Evolutionary conservation across 2,113 vertebrate genomes (phyloP).

Genomic region (Turdus rufiventris): DNA sequence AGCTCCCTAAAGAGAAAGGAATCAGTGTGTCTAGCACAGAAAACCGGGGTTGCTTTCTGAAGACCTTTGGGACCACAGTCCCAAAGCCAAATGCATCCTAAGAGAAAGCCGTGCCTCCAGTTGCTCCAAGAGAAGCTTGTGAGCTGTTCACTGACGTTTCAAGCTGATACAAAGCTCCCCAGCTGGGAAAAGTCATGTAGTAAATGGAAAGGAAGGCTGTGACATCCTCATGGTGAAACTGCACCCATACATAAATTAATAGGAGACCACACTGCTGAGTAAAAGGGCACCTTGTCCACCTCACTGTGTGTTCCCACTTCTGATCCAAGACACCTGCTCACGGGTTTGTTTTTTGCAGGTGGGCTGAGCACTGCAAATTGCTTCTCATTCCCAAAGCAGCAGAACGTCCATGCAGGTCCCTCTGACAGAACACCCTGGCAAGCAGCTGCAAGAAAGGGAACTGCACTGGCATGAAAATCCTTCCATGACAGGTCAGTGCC

Average conservation of each 20-base stretch:
- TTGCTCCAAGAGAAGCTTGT: background rate
- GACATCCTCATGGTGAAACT: background rate
- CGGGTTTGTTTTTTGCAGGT: background rate
- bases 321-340: background rate
- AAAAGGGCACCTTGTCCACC: background rate
- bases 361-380: background rate
- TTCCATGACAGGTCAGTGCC: background rate
- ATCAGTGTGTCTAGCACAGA: rapidly evolving
- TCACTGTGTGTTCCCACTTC: background rate
- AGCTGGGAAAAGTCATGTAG: rapidly evolving
- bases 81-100: background rate
- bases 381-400: background rate
- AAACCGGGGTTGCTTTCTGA: background rate
- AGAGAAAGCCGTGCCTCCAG: background rate
- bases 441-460: constrained; percentile 1
- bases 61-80: background rate
- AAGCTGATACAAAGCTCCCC: background rate
- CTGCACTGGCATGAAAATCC: background rate
- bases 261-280: background rate
- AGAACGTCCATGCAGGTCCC: background rate
- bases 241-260: background rate
- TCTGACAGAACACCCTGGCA: background rate
- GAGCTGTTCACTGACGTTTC: background rate
- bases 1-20: background rate
- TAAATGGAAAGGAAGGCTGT: background rate